Evolutionary conservation across 1,140 invertebrate genomes (phyloP).

Genomic region (Sycophila sp.): DNA sequence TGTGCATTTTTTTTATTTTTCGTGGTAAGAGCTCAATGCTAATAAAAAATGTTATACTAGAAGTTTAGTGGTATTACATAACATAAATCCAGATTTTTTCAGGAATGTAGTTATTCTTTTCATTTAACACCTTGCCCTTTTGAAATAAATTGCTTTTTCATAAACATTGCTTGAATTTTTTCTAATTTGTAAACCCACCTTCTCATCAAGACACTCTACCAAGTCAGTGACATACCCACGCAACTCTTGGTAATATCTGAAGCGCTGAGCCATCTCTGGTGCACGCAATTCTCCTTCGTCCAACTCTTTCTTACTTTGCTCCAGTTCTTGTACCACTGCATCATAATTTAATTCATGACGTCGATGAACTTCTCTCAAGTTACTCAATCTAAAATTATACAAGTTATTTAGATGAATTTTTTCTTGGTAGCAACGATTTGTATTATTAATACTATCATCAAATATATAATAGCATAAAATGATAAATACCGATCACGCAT

Average conservation of each 20-base stretch:
- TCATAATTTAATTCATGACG: slow-evolving; percentile 67
- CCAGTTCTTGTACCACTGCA: slow-evolving; percentile 70
- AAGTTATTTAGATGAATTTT: slow-evolving; percentile 3
- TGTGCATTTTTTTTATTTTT: no score
- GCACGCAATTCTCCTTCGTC: slow-evolving; percentile 71
- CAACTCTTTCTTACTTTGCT: slow-evolving; percentile 72
- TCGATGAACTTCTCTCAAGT: slow-evolving; percentile 70
- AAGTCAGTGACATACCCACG: slow-evolving; percentile 95
- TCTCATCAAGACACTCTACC: slow-evolving; percentile 95
- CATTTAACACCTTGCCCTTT: slow-evolving; percentile 9
- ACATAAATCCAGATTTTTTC: no score
- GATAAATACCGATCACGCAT: slow-evolving; percentile 67
- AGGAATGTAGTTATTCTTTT: neutral
- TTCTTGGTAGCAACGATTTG: no score
- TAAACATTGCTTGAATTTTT: slow-evolving; percentile 39
- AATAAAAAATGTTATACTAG: no score
- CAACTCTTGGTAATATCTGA: slow-evolving; percentile 94
- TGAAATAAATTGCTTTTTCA: slow-evolving; percentile 20
- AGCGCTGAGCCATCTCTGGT: slow-evolving; percentile 78
- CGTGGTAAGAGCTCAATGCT: no score
- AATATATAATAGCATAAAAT: neutral
- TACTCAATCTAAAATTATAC: slow-evolving; percentile 65
- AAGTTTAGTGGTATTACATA: no score
- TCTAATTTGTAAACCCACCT: slow-evolving; percentile 72
- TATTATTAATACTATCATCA: no score